Conservation (phyloP, 1,140 invertebrate species). For the Pogonomyrmex barbatus region DNA sequence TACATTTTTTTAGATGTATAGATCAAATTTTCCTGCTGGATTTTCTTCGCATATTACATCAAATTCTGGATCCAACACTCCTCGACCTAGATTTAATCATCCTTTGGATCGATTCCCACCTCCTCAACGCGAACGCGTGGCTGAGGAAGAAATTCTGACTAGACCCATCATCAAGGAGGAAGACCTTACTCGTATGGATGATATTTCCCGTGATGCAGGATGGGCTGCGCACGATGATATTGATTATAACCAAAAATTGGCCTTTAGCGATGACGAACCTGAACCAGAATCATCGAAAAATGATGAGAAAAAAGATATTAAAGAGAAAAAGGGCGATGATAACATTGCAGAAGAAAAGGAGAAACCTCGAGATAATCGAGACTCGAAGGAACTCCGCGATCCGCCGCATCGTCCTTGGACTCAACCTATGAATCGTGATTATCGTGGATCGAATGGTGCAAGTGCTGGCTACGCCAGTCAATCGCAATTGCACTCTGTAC, state of each 20-base stretch:
- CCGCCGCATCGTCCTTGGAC: conserved; percentile 81
- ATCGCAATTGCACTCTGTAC: conserved; percentile 77
- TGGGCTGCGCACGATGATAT: conserved; percentile 97
- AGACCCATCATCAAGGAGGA: conserved; percentile 96
- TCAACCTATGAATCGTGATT: conserved; percentile 80
- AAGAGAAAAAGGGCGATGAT: conserved; percentile 80
- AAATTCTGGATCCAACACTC: conserved; percentile 81
- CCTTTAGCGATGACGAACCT: conserved; percentile 96
- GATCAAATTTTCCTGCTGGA: conserved; percentile 84
- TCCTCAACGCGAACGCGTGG: conserved; percentile 80
- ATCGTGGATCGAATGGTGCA: conserved; percentile 79
- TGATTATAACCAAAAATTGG: conserved; percentile 97
- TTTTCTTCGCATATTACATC: conserved; percentile 84
- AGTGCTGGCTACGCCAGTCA: conserved; percentile 73
- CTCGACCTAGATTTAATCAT: conserved; percentile 85
- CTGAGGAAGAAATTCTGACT: conserved; percentile 85
- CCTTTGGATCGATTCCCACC: conserved; percentile 80
- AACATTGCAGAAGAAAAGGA: conserved; percentile 77
- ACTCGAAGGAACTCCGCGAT: conserved; percentile 76
- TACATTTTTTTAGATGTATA: conserved; percentile 81
- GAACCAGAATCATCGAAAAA: conserved; percentile 79
- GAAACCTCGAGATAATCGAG: conserved; percentile 78
- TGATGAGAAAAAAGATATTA: conserved; percentile 71
- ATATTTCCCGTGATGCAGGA: conserved; percentile 94
- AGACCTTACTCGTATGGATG: conserved; percentile 96